A percentile compares a stretch with the other conserved stretches of the same genome.
Evolutionary conservation across 2,797 vertebrate genomes (phyloP).

Genomic region (Lacerta agilis): DNA sequence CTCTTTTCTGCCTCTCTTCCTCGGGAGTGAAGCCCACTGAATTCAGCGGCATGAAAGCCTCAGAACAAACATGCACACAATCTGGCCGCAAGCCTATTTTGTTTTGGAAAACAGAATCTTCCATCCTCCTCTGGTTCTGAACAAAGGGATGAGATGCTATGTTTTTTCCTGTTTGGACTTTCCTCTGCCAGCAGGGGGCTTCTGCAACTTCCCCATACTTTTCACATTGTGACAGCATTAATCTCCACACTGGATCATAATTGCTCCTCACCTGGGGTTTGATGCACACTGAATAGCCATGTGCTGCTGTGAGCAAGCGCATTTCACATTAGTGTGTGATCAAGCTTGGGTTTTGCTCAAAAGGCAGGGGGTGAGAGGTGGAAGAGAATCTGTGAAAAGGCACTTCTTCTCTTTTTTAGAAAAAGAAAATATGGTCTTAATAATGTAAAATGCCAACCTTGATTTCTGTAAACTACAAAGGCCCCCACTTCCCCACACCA

Average conservation of each 20-base stretch:
- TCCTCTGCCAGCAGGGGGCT: constrained; percentile 46
- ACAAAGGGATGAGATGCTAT: constrained; percentile 51
- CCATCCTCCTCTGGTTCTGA: constrained; percentile 5
- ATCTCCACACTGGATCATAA: constrained; percentile 68
- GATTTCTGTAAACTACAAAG: constrained; percentile 52
- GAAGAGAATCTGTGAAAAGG: constrained; percentile 40
- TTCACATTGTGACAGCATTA: constrained; percentile 63
- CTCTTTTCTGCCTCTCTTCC: constrained; percentile 2
- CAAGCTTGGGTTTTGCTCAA: constrained; percentile 51
- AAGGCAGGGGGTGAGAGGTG: constrained; percentile 32
- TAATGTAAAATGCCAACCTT: constrained; percentile 57
- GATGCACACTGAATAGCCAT: constrained; percentile 51
- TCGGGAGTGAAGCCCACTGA: background rate
- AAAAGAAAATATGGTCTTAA: constrained; percentile 20
- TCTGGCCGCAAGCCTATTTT: background rate
- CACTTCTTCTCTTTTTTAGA: background rate
- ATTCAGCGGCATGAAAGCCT: background rate
- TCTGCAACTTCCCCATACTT: constrained; percentile 54
- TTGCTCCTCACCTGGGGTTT: constrained; percentile 62
- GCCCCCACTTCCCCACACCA: background rate
- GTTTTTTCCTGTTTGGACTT: constrained; percentile 43
- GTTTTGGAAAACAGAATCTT: background rate
- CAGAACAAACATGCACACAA: background rate
- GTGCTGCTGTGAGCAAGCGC: constrained; percentile 61
- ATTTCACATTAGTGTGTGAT: constrained; percentile 61